Evolutionary conservation across 2,797 vertebrate genomes (phyloP).

Genomic region (Odontamblyopus lacepedii): DNA sequence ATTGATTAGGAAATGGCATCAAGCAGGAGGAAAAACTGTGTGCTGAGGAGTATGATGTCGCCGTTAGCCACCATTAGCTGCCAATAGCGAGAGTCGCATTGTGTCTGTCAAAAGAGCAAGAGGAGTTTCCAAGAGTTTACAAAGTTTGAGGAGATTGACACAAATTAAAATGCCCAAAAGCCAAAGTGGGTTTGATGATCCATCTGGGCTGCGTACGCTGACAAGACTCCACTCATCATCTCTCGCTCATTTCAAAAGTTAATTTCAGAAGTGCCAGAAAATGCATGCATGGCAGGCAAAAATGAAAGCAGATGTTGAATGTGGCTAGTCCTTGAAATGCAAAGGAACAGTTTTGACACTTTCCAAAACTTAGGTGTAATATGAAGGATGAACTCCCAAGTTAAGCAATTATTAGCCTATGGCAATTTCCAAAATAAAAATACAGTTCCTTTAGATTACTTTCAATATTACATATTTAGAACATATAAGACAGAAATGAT

Average conservation of each 20-base stretch:
- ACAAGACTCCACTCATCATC: background rate
- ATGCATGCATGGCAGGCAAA: background rate
- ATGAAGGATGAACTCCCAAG: background rate
- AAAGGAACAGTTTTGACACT: background rate
- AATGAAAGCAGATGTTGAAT: background rate
- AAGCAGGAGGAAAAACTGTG: constrained; percentile 55
- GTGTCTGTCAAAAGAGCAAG: constrained; percentile 16
- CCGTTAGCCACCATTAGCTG: background rate
- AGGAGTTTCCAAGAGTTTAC: constrained; percentile 23
- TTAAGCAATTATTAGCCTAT: background rate
- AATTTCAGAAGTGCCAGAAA: background rate
- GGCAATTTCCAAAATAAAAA: background rate
- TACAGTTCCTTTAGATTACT: too few relatives aligned
- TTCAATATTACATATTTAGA: too few relatives aligned
- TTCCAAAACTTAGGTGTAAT: background rate
- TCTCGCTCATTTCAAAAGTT: background rate
- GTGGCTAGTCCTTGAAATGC: constrained; percentile 4
- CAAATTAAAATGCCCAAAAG: constrained; percentile 24
- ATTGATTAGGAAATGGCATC: constrained; percentile 61
- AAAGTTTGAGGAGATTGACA: constrained; percentile 43
- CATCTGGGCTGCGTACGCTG: background rate
- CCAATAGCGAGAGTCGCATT: constrained; percentile 21
- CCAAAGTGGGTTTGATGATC: constrained; percentile 4
- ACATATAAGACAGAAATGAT: too few relatives aligned
- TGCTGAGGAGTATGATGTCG: constrained; percentile 36